Evolutionary conservation across 2,797 vertebrate genomes (phyloP), one percentile per base, ranked within the genome.

Genomic region (Pseudomugil gertrudae): DNA sequence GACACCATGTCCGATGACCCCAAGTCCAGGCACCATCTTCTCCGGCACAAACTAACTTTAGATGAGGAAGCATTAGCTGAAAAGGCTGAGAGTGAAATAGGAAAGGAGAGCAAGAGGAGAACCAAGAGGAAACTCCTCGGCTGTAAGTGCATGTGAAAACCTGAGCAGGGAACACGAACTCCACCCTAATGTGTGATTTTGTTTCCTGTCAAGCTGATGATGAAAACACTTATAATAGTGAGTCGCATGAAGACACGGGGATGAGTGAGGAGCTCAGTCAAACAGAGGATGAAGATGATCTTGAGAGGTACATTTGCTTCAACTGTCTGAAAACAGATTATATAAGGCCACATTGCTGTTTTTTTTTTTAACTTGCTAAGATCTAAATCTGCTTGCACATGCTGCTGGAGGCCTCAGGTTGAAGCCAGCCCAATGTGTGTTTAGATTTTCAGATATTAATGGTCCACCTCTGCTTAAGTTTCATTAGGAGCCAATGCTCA

Each of bases 11-110:
- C 84, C 17, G 93, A 94, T 72, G 94, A 92, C 30, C 89, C 93
- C 0, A 87, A 80, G 45, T 91, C 93, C 62, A 94, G 95, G 32
- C 97, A 99, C 83, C 93, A 92, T 5, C 94, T 99, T 45, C 93
- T 99, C 80, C 89, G 94, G 48, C 94, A 94, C 75, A 97, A 96
- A 73, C 90, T 99, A 58, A 80, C 89, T 7, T 78, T 96, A 77
- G 95, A 95, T 58, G 95, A 97, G 0, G 91, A 80, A 53, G 85
- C 92, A 4, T 86, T 94, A 59, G 85, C 86, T 35, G 92, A 93
- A 43, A 93, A 94, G 66, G 90, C 91, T 19, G 57, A 76, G 59
- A 11, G 17, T 3, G 69, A 61, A 23, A 69, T 0, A 26, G 47
- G 19, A 7, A 59, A 66, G 62, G 15, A 69, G 62, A 35, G 48